Conservation (phyloP, 92 coral and sea anemone species). For the Muricea muricata region DNA sequence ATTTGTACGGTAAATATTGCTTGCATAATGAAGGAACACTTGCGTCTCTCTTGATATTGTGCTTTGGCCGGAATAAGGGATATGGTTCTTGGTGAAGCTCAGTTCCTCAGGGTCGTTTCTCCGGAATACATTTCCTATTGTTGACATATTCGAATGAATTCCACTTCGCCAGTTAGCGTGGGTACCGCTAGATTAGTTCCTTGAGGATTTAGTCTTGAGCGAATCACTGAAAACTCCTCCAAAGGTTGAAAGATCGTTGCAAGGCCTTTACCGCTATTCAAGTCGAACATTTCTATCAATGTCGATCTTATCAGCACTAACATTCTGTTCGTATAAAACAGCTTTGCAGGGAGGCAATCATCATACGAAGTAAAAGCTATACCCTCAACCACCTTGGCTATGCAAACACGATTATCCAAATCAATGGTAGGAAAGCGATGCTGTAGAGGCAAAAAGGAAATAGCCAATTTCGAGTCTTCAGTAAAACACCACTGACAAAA, state of each 20-base stretch:
- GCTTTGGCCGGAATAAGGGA: too few species aligned
- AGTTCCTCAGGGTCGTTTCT: too few species aligned
- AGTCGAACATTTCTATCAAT: not conserved
- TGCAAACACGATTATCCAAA: not conserved
- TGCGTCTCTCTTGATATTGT: too few species aligned
- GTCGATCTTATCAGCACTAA: not conserved
- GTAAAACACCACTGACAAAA: not conserved
- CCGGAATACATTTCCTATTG: too few species aligned
- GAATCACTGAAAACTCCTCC: not conserved
- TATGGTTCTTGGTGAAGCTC: too few species aligned
- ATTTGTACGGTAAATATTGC: too few species aligned
- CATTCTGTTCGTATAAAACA: not conserved
- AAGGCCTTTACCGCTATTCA: not conserved
- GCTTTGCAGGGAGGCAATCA: not conserved
- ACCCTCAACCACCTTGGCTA: too few species aligned
- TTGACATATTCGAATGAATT: not conserved
- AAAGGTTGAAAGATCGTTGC: not conserved
- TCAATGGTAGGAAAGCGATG: not conserved
- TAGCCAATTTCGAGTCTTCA: not conserved
- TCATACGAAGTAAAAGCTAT: too few species aligned
- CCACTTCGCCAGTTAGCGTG: not conserved
- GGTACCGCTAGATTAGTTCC: not conserved
- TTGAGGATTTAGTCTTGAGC: not conserved
- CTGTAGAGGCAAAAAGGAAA: not conserved
- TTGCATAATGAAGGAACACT: too few species aligned